Conservation (phyloP, 2,888 invertebrate genomes). For the Hyles lineata region DNA sequence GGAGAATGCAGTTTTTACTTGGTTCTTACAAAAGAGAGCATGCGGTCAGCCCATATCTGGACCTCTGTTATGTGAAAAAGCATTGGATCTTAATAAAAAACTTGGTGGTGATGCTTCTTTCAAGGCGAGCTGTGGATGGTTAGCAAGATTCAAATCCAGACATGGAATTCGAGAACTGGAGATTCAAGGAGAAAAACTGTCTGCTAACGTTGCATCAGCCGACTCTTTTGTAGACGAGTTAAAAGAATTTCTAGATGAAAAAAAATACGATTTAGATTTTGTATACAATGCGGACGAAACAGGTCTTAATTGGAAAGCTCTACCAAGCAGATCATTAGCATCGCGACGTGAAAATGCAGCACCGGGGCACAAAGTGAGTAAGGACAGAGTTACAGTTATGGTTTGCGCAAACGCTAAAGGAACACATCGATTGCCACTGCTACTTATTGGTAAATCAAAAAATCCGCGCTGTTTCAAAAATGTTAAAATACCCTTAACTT, state of each 20-base stretch:
- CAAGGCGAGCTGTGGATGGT: conserved; percentile 25
- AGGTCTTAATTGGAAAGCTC: conserved; percentile 39
- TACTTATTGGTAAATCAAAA: too few relatives aligned
- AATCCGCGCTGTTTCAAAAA: too few relatives aligned
- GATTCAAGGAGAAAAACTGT: conserved; percentile 34
- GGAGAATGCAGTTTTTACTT: conserved; percentile 31
- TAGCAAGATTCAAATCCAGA: conserved; percentile 33
- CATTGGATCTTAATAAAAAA: conserved; percentile 27
- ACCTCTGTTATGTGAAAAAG: conserved; percentile 35
- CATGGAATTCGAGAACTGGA: conserved; percentile 35
- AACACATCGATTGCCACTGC: too few relatives aligned
- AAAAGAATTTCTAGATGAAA: conserved; percentile 33
- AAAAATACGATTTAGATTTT: conserved; percentile 36
- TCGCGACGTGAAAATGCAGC: conserved; percentile 36
- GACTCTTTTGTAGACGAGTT: conserved; percentile 28
- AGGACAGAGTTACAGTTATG: conserved; percentile 26
- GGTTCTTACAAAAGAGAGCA: conserved; percentile 34
- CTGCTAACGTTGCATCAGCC: conserved; percentile 33
- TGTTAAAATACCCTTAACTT: too few relatives aligned
- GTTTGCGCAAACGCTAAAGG: too few relatives aligned
- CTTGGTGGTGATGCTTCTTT: conserved; percentile 36
- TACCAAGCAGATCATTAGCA: conserved; percentile 37
- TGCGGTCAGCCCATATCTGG: conserved; percentile 36
- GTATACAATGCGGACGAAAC: conserved; percentile 39
- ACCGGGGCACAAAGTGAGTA: conserved; percentile 31